A percentile compares a stretch with the other conserved stretches of the same genome.
phyloP scores from a whole-genome alignment of 2,888 invertebrate species.

The Rhyacophila evoluta region DNA sequence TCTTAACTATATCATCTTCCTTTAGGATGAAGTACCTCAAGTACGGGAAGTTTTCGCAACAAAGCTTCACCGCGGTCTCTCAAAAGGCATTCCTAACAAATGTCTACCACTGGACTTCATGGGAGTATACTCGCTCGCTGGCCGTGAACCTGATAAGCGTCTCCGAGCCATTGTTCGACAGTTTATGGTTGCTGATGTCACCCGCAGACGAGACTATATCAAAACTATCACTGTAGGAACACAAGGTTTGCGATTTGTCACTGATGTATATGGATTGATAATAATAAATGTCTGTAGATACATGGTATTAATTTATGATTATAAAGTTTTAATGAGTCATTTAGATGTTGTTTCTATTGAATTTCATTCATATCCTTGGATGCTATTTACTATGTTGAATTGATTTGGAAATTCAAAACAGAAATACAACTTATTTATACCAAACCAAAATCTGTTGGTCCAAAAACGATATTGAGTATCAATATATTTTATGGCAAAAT shows the following conservation, averaged over 20 bases:
- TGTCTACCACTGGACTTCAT: conserved; percentile 96
- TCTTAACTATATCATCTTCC: background rate
- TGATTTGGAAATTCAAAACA: too few relatives aligned
- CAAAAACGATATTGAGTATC: too few relatives aligned
- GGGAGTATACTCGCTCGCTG: conserved; percentile 93
- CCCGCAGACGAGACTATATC: conserved; percentile 90
- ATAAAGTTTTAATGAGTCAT: too few relatives aligned
- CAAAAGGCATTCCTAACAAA: conserved; percentile 87
- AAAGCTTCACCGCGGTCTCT: conserved; percentile 91
- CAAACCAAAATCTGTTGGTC: too few relatives aligned
- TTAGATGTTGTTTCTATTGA: too few relatives aligned
- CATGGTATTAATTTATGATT: too few relatives aligned
- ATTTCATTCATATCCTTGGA: too few relatives aligned
- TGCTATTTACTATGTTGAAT: too few relatives aligned
- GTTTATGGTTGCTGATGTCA: conserved; percentile 90
- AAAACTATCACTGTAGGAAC: conserved; percentile 83
- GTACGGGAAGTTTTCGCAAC: conserved; percentile 90
- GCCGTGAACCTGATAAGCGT: conserved; percentile 87
- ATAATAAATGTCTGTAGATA: too few relatives aligned
- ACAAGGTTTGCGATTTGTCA: conserved; percentile 63
- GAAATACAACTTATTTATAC: too few relatives aligned
- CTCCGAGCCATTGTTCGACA: conserved; percentile 77
- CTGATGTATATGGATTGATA: too few relatives aligned
- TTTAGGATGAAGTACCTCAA: conserved; percentile 84
- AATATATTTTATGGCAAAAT: too few relatives aligned